Evolutionary conservation across 2,113 vertebrate genomes (phyloP), one percentile per base, ranked within the genome.

Genomic region (Nyctereutes procyonoides): DNA sequence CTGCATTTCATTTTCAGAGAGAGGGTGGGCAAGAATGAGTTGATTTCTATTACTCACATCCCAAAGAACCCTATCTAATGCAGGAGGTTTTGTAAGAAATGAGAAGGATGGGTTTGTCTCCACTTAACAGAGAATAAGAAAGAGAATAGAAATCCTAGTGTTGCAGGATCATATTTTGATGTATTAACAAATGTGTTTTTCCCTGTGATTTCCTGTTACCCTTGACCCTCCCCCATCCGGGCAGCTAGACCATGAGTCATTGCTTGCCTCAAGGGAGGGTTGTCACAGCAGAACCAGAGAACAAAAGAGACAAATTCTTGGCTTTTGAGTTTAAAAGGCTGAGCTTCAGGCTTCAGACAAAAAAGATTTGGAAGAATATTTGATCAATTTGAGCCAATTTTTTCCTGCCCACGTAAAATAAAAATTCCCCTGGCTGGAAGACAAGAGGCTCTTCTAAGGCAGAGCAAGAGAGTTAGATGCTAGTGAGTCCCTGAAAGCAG

Each of bases 261-360:
- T 90, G 90, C 53, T 55, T 79, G 92, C 94, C 97, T 97, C 97
- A 76, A 88, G 97, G 97, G 97, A 98, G 85, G 71, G 95, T 86
- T 95, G 98, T 98, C 98, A 97, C 96, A 97, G 97, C 95, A 90
- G 85, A 97, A 95, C 81, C 93, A 95, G 81, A 97, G 97, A 98
- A 98, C 96, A 97, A 98, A 98, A 96, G 97, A 98, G 95, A 94
- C 95, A 97, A 98, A 97, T 96, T 96, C 97, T 98, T 98, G 97
- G 98, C 97, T 85, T 97, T 95, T 14, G 74, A 96, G 48, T 96
- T 97, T 88, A 92, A 96, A 98, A 97, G 93, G 84, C 95, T 97
- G 67, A 96, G 90, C 95, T 96, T 97, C 69, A 74, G 94, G 90
- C 95, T 97, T 98, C 79, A 97, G 89, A 98, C 91, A 94, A 96